Base-by-base conservation (phyloP, 2,113 vertebrate genomes). In the Brachypteracias leptosomus region DNA sequence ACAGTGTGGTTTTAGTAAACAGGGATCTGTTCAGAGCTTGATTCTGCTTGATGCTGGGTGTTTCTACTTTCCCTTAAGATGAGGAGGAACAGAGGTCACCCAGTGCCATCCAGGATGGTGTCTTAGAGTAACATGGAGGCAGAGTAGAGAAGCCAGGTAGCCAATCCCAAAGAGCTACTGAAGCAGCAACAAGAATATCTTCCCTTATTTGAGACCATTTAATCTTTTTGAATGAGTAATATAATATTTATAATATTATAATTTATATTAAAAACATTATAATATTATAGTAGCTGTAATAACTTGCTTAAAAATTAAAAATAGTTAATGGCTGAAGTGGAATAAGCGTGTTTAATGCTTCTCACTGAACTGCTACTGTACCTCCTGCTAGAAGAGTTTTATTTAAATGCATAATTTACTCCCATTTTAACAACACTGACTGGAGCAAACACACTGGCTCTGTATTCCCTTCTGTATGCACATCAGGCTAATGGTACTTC, bases 271-370 rank as follows among this genome's bases (percentile, higher is more conserved):
- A 47, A 47, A 92, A 92, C 89, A 97, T 97, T 96, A 97, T 97
- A 90, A 90, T 95, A 95, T 97, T 97, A 87, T 93, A 96, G 84
- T 90, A 94, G 82, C 92, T 94, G 87, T 96, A 94, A 97, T 97
- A 97, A 97, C 95, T 92, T 96, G 76, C 93, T 97, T 96, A 97
- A 97, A 95, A 95, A 93, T 96, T 97, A 95, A 97, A 88, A 95
- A 71, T 93, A 94, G 80, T 97, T 97, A 95, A 94, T 92, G 86
- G 87, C 70, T 49, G 52, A 84, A 91, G 65, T 89, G 70, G 80
- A 94, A 33, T 93, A 88, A 93, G 72, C 2, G 1, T 78, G 59
- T 96, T 95, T 81, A 96, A 86, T 97, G 88, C 87, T 95, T 96
- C 73, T 79, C 59, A 58, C 86, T 96, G 80, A 86, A 63, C 66